A percentile compares a stretch with the other conserved stretches of the same genome.
These are phyloP conservation scores for Apantesis nais DNA, from an alignment of 2,888 invertebrate species.

Conservation along the genomic window DNA sequence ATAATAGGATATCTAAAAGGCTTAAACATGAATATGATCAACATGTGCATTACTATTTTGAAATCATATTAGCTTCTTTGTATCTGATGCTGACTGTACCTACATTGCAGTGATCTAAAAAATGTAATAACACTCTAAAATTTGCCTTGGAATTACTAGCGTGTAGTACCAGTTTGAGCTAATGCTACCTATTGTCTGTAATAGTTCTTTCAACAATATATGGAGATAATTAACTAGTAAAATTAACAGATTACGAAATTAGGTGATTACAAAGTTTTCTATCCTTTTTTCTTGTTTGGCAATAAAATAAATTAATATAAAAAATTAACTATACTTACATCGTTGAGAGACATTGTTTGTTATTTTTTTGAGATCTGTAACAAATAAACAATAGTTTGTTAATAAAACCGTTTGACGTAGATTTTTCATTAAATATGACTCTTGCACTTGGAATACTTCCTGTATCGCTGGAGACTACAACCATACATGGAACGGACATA, in stretches of 20 bases:
- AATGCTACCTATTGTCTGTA: background rate
- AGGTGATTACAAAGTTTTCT: too few species aligned
- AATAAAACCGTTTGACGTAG: background rate
- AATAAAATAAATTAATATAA: background rate
- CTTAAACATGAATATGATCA: background rate
- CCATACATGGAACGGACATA: too few species aligned
- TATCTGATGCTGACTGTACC: background rate
- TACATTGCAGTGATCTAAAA: background rate
- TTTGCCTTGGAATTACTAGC: too few species aligned
- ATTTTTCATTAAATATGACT: too few species aligned
- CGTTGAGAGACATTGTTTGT: slow-evolving; percentile 76
- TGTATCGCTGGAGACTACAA: too few species aligned
- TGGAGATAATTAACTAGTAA: background rate
- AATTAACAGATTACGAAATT: too few species aligned
- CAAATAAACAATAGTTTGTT: slow-evolving; percentile 34
- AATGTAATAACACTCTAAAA: too few species aligned
- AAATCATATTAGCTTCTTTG: background rate
- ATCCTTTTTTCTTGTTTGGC: too few species aligned
- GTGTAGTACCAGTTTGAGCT: background rate
- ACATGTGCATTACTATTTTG: background rate
- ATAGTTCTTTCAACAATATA: background rate
- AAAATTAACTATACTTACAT: slow-evolving; percentile 63
- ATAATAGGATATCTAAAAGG: too few species aligned
- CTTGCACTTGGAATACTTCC: too few species aligned
- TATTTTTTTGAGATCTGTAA: slow-evolving; percentile 71